Base-by-base conservation (phyloP, 2,888 invertebrate genomes). In the Seladonia tumulorum region DNA sequence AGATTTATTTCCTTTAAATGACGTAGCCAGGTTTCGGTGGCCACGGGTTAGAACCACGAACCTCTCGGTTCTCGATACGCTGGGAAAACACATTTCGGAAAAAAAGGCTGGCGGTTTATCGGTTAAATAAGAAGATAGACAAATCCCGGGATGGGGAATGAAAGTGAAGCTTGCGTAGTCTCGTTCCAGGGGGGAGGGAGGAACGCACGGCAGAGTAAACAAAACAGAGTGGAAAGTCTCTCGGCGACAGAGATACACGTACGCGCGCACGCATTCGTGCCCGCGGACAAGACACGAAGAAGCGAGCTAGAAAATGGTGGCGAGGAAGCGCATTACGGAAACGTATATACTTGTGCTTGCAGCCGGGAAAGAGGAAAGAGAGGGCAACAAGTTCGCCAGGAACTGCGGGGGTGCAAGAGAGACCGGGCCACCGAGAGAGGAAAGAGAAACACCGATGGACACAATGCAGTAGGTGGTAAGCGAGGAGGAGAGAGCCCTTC, bases 391-490 rank as follows among this genome's bases (percentile, higher is more conserved):
- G 29, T 53, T 14, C 22, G 39, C 57, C 8, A 63, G 63, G 29
- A 63, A 63, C 22, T n/a, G n/a, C 57, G n/a, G n/a, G 10, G n/a
- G 12, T 12, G 57, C n/a, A 12, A 57, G 57, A 10, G 57, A 57
- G n/a, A 57, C n/a, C 57, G 57, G 22, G n/a, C 12, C n/a, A n/a
- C 57, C 57, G 57, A 57, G 57, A 57, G 57, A n/a, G 49, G 42
- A 63, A 53, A 45, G 57, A 78, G 22, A 60, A 42, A 72, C 76
- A 47, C 49, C 45, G 47, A 57, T 45, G 25, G 16, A 74, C 73
- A 87, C 85, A 87, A 87, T 87, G 79, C 76, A 71, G 49, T n/a
- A n/a, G 71, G 18, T 70, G 47, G 60, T 75, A 49, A 29, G 35
- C 39, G 77, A 66, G 35, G 35, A 45, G 76, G 68, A 74, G 66